Evolutionary conservation across 2,888 invertebrate genomes (phyloP).

Genomic region (Linnaemya tessellans): DNA sequence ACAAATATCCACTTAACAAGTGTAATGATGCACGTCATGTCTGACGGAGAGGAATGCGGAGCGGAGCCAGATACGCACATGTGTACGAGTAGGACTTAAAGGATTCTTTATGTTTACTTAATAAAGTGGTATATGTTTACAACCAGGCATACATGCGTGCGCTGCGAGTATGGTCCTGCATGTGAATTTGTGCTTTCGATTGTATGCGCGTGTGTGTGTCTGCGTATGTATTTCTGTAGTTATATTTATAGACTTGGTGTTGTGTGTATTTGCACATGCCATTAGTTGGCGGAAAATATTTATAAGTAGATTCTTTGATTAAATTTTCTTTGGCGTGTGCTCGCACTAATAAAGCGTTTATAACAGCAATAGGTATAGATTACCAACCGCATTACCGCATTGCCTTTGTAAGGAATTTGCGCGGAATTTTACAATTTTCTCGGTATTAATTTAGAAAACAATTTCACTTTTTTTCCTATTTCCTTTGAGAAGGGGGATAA

Average conservation of each 20-base stretch:
- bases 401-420: conserved; percentile 10
- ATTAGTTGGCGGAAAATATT: conserved; percentile 5
- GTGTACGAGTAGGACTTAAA: not conserved
- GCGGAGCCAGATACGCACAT: too few species aligned
- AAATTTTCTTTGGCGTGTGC: not conserved
- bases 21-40: not conserved
- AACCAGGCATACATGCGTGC: not conserved
- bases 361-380: not conserved
- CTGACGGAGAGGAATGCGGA: not conserved
- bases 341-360: not conserved
- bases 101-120: conserved; percentile 24
- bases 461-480: not conserved
- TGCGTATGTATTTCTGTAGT: not conserved
- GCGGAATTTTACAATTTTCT: not conserved
- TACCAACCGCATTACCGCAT: not conserved
- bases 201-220: not conserved
- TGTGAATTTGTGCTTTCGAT: not conserved
- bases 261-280: not conserved
- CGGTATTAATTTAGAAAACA: not conserved
- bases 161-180: not conserved
- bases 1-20: conserved; percentile 15
- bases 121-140: conserved; percentile 42
- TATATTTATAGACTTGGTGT: not conserved
- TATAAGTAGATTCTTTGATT: not conserved
- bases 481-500: not conserved